Base-by-base conservation (phyloP, 1,140 invertebrate genomes). In the Drosophila willistoni region DNA sequence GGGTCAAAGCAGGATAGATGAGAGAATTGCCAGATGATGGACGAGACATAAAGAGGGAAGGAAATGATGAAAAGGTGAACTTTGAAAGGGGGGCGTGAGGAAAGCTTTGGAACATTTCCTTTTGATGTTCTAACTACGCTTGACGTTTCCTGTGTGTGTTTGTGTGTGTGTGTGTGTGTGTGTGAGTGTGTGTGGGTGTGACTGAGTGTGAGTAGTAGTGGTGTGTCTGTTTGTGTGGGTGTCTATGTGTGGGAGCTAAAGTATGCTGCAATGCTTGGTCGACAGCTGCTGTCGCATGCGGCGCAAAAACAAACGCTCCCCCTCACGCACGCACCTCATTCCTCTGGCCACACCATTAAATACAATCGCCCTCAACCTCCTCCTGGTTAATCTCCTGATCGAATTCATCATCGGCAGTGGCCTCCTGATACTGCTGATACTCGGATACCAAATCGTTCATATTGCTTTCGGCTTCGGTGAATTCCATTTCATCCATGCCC, bases 341-440 rank as follows among this genome's bases (percentile, higher is more conserved):
- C 81, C 90, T 91, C 90, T 90, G 83, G 81, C 79, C 77, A 81
- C 78, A 91, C 86, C 85, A 90, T 92, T 92, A 92, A 90, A 92
- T 92, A 91, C 91, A 92, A 89, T 92, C 91, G 77, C 86, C 91
- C 68, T 92, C 91, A 63, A 91, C 84, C 79, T 92, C 91, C 76
- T 90, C 90, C 68, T 86, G 79, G 76, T 92, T 90, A 64, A 91
- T 94, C 90, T 95, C 95, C 87, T 94, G 94, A 90, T 95, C 95
- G 91, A 95, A 95, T 90, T 95, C 95, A 84, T 95, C 95, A 78
- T 95, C 95, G 77, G 94, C 94, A 65, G 95, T 95, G 57, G 94
- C 95, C 91, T 95, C 96, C 92, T 97, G 96, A 92, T 98, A 98
- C 91, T 98, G 97, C 91, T 98, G 97, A 86, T 98, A 98, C 91